phyloP scores from a whole-genome alignment of 2,113 vertebrate species.

The Toxostoma redivivum region DNA sequence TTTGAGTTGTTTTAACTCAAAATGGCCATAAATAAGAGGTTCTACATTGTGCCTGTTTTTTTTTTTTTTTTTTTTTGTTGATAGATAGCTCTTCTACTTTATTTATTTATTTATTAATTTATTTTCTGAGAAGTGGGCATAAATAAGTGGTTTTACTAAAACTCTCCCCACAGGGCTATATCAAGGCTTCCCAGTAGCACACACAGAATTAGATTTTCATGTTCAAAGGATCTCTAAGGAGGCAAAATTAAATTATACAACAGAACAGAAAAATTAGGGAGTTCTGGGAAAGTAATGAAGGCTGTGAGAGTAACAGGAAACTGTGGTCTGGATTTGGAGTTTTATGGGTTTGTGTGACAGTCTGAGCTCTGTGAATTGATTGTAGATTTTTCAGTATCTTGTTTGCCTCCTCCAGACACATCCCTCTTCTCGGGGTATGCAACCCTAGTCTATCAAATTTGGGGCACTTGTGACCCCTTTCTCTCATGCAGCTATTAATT shows the following conservation, averaged over 20 bases:
- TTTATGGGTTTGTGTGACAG: background rate
- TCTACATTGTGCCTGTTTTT: background rate
- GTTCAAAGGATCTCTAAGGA: constrained; percentile 6
- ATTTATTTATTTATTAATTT: background rate
- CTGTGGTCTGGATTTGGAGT: background rate
- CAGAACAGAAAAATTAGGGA: background rate
- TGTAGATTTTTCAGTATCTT: background rate
- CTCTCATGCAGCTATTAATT: background rate
- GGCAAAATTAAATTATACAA: constrained; percentile 38
- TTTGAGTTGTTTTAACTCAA: background rate
- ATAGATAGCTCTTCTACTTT: background rate
- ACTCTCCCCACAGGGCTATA: constrained; percentile 3
- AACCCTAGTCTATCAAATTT: background rate
- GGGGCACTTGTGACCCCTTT: background rate
- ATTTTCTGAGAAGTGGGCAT: background rate
- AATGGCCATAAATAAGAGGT: background rate
- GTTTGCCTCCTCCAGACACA: background rate
- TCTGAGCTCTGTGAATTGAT: background rate
- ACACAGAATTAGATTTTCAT: constrained; percentile 46
- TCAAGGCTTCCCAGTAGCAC: constrained; percentile 25
- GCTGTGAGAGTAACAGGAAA: background rate
- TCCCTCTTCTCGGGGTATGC: background rate
- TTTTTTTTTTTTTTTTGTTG: background rate
- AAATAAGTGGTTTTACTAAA: constrained; percentile 30
- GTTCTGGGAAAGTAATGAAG: background rate